These are phyloP conservation scores for Carollia perspicillata DNA, from an alignment of 2,113 vertebrate genomes.

Conservation along the genomic window DNA sequence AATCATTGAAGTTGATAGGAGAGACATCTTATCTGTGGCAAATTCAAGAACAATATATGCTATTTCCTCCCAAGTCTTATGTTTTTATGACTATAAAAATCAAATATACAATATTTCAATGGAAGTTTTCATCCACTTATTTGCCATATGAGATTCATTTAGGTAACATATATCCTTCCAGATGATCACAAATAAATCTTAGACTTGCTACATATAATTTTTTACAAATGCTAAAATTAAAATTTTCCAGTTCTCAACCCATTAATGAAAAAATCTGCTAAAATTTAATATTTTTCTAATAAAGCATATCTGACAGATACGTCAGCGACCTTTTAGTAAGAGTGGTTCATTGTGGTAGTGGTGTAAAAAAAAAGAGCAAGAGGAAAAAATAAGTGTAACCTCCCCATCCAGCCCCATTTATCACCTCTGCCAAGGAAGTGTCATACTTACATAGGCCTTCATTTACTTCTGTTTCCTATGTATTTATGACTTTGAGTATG, in stretches of 20 bases:
- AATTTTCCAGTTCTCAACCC: neutral
- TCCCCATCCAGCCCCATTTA: neutral
- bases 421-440: neutral
- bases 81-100: conserved; percentile 15
- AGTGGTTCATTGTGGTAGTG: neutral
- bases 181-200: neutral
- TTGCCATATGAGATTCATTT: neutral
- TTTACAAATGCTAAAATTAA: neutral
- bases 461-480: neutral
- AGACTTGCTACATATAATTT: neutral
- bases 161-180: neutral
- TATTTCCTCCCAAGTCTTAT: neutral
- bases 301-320: neutral
- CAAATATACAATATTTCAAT: conserved; percentile 19
- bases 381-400: neutral
- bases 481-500: neutral
- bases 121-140: neutral
- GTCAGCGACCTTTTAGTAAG: neutral
- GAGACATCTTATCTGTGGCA: neutral
- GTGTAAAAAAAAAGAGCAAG: neutral
- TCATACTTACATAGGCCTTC: neutral
- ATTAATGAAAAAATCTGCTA: neutral
- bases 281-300: conserved; percentile 12
- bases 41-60: neutral
- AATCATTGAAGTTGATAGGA: neutral